phyloP scores from a whole-genome alignment of 2,888 invertebrate species.

The Mesorhabditis belari region DNA sequence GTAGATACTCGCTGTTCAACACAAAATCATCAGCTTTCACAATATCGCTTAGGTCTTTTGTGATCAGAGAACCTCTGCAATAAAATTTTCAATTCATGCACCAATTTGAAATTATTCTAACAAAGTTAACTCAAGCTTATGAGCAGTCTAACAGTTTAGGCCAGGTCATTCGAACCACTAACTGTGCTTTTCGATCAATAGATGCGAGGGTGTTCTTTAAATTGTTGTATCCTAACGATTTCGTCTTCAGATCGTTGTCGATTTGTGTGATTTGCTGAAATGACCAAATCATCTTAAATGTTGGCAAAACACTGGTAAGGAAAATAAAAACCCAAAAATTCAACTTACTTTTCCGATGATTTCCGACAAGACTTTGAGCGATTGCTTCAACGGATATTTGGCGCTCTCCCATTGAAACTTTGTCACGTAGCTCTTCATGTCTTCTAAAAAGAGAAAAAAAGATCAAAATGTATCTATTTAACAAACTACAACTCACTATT shows the following conservation, averaged over 20 bases:
- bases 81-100: not conserved
- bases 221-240: conserved; percentile 88
- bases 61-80: conserved; percentile 77
- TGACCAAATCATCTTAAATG: not conserved
- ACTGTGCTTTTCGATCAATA: conserved; percentile 97
- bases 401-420: conserved; percentile 99
- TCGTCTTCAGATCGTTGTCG: conserved; percentile 91
- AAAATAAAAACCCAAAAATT: not conserved
- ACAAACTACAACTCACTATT: conserved; percentile 73
- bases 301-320: no score
- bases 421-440: conserved; percentile 86
- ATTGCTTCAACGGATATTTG: conserved; percentile 98
- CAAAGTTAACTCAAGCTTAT: not conserved
- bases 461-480: not conserved
- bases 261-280: conserved; percentile 85
- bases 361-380: conserved; percentile 89
- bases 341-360: conserved; percentile 78
- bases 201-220: conserved; percentile 91
- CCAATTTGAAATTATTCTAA: conserved; percentile 12
- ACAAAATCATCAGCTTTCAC: conserved; percentile 98
- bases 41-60: conserved; percentile 91
- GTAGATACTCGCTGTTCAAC: conserved; percentile 92
- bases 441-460: conserved; percentile 65
- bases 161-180: conserved; percentile 55
- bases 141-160: not conserved